A percentile compares a stretch with the other conserved stretches of the same genome.
Evolutionary conservation across 1,140 invertebrate genomes (phyloP).

Genomic region (Cydia splendana): DNA sequence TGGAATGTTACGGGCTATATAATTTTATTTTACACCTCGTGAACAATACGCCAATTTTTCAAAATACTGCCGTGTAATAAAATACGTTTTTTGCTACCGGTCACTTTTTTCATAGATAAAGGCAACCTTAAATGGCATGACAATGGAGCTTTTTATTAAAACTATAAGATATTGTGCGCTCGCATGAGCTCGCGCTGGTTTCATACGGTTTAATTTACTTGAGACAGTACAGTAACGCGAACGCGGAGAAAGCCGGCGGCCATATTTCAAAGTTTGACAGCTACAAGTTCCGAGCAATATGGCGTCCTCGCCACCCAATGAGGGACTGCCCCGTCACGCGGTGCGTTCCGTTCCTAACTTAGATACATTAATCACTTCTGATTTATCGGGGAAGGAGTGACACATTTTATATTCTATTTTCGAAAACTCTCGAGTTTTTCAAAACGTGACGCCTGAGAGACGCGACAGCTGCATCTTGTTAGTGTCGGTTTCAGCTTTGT

Average conservation of each 20-base stretch:
- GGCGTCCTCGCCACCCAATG: conserved; percentile 77
- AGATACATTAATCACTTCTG: conserved; percentile 74
- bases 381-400: conserved; percentile 78
- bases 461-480: conserved; percentile 78
- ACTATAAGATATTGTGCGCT: conserved; percentile 16
- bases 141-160: conserved; percentile 28
- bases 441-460: conserved; percentile 69
- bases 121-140: conserved; percentile 30
- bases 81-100: conserved; percentile 43
- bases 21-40: conserved; percentile 62
- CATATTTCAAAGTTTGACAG: conserved; percentile 79
- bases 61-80: conserved; percentile 60
- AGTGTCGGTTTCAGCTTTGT: conserved; percentile 67
- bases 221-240: conserved; percentile 66
- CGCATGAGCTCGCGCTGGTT: conserved; percentile 12
- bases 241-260: conserved; percentile 58
- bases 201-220: conserved; percentile 48
- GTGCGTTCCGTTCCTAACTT: conserved; percentile 65
- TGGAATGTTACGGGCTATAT: conserved; percentile 54
- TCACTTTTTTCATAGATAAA: conserved; percentile 41
- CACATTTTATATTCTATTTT: conserved; percentile 79
- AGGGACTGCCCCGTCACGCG: conserved; percentile 73
- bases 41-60: conserved; percentile 72
- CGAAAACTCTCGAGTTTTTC: conserved; percentile 76
- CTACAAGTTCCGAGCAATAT: conserved; percentile 77